Percentiles rank a stretch among this genome's conserved stretches.
Evolutionary conservation across 2,797 vertebrate species (phyloP).

Genomic region (Danio albolineatus): DNA sequence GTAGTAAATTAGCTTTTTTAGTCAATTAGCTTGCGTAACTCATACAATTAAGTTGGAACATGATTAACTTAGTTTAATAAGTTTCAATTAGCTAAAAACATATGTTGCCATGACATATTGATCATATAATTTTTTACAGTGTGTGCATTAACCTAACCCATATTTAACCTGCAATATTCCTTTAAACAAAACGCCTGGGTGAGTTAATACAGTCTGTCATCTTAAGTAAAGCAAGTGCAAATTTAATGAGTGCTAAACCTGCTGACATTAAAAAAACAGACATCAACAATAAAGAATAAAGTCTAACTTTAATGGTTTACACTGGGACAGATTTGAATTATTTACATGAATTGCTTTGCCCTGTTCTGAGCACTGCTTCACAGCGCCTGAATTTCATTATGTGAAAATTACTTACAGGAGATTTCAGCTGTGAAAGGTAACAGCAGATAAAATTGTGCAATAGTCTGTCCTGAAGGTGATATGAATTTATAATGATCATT

Average conservation of each 20-base stretch:
- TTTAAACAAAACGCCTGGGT: background rate
- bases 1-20: no score
- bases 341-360: background rate
- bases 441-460: slow-evolving; percentile 21
- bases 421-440: slow-evolving; percentile 20
- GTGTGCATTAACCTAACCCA: background rate
- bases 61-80: no score
- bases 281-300: background rate
- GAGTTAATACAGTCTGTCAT: background rate
- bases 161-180: background rate
- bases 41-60: no score
- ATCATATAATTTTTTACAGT: background rate
- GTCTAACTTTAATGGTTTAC: background rate
- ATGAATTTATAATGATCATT: slow-evolving; percentile 24
- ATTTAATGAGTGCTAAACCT: background rate
- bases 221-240: background rate
- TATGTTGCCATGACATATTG: no score
- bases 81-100: no score
- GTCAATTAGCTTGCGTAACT: no score
- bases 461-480: slow-evolving; percentile 2
- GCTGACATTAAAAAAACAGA: background rate
- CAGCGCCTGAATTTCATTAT: slow-evolving; percentile 14
- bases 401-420: background rate
- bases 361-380: background rate
- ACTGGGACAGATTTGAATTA: slow-evolving; percentile 3